Percentiles rank a stretch among this genome's conserved stretches.
phyloP scores from a whole-genome alignment of 2,888 invertebrate genomes.

The Brachypalpus laphriformis region DNA sequence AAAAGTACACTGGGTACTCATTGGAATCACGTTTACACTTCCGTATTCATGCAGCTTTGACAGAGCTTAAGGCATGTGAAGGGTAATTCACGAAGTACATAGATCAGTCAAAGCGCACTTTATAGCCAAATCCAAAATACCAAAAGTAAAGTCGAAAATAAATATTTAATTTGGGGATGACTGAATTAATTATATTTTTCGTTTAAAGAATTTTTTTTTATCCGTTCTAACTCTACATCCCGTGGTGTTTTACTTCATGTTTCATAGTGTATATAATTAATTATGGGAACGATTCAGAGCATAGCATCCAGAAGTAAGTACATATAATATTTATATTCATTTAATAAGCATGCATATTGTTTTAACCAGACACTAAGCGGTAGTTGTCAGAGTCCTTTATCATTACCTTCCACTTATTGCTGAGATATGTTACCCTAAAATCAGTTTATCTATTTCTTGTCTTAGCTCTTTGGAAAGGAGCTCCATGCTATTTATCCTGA shows the following conservation, averaged over 20 bases:
- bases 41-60: slow-evolving; percentile 90
- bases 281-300: too few species aligned
- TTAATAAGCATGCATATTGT: too few species aligned
- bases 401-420: too few species aligned
- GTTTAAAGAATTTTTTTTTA: background rate
- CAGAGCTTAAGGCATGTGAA: slow-evolving; percentile 77
- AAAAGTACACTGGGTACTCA: slow-evolving; percentile 93
- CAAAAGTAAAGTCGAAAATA: slow-evolving; percentile 26
- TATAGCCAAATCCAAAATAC: slow-evolving; percentile 29
- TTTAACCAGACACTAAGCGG: too few species aligned
- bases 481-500: too few species aligned
- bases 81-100: background rate
- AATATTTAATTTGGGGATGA: background rate
- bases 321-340: too few species aligned
- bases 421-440: too few species aligned
- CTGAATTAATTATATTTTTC: background rate
- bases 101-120: background rate
- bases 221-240: background rate
- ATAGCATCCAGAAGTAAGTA: too few species aligned
- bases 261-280: too few species aligned
- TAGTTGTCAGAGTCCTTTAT: too few species aligned
- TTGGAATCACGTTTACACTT: slow-evolving; percentile 95
- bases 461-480: too few species aligned
- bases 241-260: background rate
- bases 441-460: too few species aligned